A percentile compares a stretch with the other conserved stretches of the same genome.
Evolutionary conservation across 2,797 vertebrate genomes (phyloP).

Genomic region (Aulostomus chinensis): DNA sequence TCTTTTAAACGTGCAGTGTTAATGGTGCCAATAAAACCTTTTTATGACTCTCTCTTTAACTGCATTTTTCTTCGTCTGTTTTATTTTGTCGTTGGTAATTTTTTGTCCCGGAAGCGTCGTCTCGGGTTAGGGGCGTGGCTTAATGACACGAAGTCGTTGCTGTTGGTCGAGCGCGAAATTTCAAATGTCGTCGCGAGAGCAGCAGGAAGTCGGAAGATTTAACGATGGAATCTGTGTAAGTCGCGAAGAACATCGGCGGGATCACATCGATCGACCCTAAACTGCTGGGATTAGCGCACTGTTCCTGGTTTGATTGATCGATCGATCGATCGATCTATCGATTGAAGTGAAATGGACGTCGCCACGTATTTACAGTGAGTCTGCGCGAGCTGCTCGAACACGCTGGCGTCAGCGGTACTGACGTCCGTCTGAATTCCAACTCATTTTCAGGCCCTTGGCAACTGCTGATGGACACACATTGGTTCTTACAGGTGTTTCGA

Average conservation of each 20-base stretch:
- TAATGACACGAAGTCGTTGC: not conserved
- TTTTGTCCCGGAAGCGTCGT: not conserved
- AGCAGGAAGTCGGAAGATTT: fast-evolving
- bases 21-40: too few relatives aligned
- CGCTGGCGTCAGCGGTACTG: conserved; percentile 4
- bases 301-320: not conserved
- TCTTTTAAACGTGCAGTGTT: too few relatives aligned
- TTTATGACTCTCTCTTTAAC: too few relatives aligned
- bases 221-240: not conserved
- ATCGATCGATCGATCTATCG: not conserved
- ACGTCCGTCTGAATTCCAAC: not conserved
- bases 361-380: conserved; percentile 60
- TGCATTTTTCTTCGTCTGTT: too few relatives aligned
- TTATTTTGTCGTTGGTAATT: too few relatives aligned
- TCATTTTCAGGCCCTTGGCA: too few relatives aligned
- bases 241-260: too few relatives aligned
- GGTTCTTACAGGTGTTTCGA: conserved; percentile 55
- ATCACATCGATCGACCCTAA: too few relatives aligned
- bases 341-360: conserved; percentile 50
- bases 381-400: too few relatives aligned
- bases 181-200: conserved; percentile 14
- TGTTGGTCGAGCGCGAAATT: conserved; percentile 66
- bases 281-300: too few relatives aligned
- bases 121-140: not conserved
- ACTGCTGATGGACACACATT: not conserved